Percentiles rank a stretch among this genome's conserved stretches.
These are phyloP conservation scores for Puma concolor DNA, from an alignment of 2,113 vertebrate genomes.

Conservation along the genomic window DNA sequence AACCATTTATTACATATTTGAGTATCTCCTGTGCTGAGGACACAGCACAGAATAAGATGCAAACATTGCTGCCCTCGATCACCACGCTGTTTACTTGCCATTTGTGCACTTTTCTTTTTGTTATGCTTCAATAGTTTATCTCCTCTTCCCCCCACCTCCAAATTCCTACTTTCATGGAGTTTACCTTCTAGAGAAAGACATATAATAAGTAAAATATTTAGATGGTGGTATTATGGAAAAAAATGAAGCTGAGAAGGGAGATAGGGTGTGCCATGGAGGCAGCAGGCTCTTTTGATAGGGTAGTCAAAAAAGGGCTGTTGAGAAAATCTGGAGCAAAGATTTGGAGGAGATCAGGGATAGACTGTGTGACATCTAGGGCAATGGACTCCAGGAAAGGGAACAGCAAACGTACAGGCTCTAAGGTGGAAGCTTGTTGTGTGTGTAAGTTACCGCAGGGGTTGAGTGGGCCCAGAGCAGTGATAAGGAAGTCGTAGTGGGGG, in stretches of 20 bases:
- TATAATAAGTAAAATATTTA: background rate
- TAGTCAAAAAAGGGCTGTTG: background rate
- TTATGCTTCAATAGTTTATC: background rate
- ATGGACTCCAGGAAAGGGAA: background rate
- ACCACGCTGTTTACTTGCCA: background rate
- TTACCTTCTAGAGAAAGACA: background rate
- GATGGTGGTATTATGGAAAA: background rate
- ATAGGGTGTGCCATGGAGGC: background rate
- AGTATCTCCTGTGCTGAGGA: background rate
- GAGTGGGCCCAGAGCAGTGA: background rate
- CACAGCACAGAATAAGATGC: background rate
- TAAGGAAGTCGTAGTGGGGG: background rate
- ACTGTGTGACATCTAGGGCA: background rate
- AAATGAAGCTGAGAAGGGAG: background rate
- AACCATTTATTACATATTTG: background rate
- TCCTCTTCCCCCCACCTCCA: no score
- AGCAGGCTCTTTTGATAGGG: background rate
- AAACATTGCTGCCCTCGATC: background rate
- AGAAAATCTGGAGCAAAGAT: background rate
- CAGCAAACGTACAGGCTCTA: background rate
- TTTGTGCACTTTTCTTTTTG: background rate
- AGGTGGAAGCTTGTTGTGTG: background rate
- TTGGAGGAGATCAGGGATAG: background rate
- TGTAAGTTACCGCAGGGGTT: background rate
- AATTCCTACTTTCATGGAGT: background rate